Evolutionary conservation across 2,113 vertebrate species (phyloP).

Genomic region (Balaeniceps rex): DNA sequence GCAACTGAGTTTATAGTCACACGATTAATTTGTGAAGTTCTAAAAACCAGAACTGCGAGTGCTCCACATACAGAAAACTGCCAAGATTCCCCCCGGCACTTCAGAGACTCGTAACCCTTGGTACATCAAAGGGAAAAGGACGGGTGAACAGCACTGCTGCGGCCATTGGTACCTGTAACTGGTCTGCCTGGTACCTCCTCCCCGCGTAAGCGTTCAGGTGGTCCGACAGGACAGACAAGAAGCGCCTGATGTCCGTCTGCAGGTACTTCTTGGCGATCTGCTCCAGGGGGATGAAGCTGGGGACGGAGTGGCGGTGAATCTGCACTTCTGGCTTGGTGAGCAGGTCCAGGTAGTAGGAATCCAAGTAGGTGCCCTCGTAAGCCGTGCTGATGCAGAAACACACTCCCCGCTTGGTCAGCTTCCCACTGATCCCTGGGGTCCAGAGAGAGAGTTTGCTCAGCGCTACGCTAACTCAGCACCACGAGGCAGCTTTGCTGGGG

Average conservation of each 20-base stretch:
- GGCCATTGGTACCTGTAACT: conserved; percentile 64
- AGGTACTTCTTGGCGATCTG: conserved; percentile 53
- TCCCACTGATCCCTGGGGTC: conserved; percentile 68
- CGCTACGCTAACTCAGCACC: not conserved
- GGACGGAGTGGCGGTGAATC: conserved; percentile 67
- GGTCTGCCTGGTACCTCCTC: conserved; percentile 74
- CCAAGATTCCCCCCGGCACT: not conserved
- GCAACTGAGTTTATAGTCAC: not conserved
- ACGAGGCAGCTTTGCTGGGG: not conserved
- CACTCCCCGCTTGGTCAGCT: conserved; percentile 41
- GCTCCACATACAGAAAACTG: not conserved
- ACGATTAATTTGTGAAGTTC: accelerated
- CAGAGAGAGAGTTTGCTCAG: not conserved
- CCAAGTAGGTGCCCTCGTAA: conserved; percentile 67
- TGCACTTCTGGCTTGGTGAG: not conserved
- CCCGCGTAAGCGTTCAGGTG: conserved; percentile 68
- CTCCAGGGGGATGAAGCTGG: conserved; percentile 70
- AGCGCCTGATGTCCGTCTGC: conserved; percentile 44
- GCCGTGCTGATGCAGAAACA: conserved; percentile 71
- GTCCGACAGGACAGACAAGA: conserved; percentile 43
- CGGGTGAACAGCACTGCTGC: accelerated
- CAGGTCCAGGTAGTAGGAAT: conserved; percentile 70
- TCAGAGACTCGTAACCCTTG: not conserved
- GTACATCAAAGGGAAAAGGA: not conserved
- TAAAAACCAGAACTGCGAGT: not conserved